Evolutionary conservation across 1,140 invertebrate species (phyloP), one percentile per base, ranked within the genome.

Genomic region (Solen grandis): DNA sequence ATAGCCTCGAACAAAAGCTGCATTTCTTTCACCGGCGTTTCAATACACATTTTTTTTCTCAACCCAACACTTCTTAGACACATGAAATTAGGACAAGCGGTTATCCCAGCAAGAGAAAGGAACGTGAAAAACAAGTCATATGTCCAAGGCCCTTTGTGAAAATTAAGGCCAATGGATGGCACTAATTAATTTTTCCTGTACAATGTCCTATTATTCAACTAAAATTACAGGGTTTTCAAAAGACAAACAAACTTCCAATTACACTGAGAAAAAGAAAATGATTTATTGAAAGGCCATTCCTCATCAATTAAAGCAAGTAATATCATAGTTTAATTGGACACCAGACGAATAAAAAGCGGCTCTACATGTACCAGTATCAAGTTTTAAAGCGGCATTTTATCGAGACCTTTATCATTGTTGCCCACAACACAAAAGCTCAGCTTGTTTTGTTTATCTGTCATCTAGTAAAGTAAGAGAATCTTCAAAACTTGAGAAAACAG

Each of bases 171-270:
- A 33, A n/a, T 38, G n/a, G 31, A 29, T 73, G 70, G 57, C 70
- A 60, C 55, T 73, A 73, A 73, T 73, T 73, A 73, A 73, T 73
- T 73, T 73, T 38, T 41, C 33, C 57, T 25, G 22, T 46, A 70
- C 19, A 55, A 70, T 13, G 35, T n/a, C 38, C 52, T 19, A 25
- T 70, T 54, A 54, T 70, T 70, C 29, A 31, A 55, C 46, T n/a
- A 55, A 19, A 25, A 27, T 70, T 50, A 50, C 29, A 35, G 22
- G 27, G n/a, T 36, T 19, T 73, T 57, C 70, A 73, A 73, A 73
- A 73, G 70, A 73, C 54, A 73, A 73, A 73, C 54, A 38, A 36
- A 46, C 8, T 8, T 19, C 19, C 41, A 19, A 8, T 46, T 46
- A 46, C 41, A 46, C 8, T 10, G 19, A 46, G 41, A 19, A 19